Base-by-base conservation (phyloP, 2,113 vertebrate genomes). In the Vicugna pacos region DNA sequence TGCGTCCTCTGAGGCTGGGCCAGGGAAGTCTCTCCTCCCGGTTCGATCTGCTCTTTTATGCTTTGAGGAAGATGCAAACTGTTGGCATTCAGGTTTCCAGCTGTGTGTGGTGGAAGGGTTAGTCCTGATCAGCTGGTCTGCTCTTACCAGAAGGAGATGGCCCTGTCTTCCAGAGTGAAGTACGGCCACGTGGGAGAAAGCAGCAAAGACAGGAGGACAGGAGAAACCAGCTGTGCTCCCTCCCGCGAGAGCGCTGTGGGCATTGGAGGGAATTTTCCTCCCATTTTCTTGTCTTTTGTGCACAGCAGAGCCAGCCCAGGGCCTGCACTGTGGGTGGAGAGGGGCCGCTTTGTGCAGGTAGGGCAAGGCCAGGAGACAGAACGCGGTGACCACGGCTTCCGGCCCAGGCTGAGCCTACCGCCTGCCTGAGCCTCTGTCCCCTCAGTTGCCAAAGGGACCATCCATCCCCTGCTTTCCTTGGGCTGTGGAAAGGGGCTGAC, bases 171-270 rank as follows among this genome's bases (percentile, higher is more conserved):
- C 11, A 64, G 46, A 6, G 1, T 1, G 3, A 11, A 4, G 5
- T 5, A 4, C 0, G 42, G 8, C 58, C 22, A 1, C 0, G 48
- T 2, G 42, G 77, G 77, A 14, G 65, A 32, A 16, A 75, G n/a
- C 2, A 0, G 82, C n/a, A 17, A 35, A 14, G 2, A 2, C 1
- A 4, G 22, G 30, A 32, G 22, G 46, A 20, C 22, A 20, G 28
- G 10, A 2, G 22, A 7, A 0, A 0, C 14, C 7, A 0, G 6
- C 24, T 2, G 6, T 1, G 4, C 28, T 13, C 54, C 16, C 3
- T 1, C 38, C 1, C 0, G 0, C 0, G 35, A 16, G 30, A 13
- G 8, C 1, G 0, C 83, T 12, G 15, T 6, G 10, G 7, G 2
- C 5, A 0, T 24, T 3, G 1, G 0, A 46, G 65, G 35, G 58